Percentiles rank a stretch among this genome's conserved stretches.
phyloP scores from a whole-genome alignment of 1,140 invertebrate genomes.

The Drosophila lacteicornis region DNA sequence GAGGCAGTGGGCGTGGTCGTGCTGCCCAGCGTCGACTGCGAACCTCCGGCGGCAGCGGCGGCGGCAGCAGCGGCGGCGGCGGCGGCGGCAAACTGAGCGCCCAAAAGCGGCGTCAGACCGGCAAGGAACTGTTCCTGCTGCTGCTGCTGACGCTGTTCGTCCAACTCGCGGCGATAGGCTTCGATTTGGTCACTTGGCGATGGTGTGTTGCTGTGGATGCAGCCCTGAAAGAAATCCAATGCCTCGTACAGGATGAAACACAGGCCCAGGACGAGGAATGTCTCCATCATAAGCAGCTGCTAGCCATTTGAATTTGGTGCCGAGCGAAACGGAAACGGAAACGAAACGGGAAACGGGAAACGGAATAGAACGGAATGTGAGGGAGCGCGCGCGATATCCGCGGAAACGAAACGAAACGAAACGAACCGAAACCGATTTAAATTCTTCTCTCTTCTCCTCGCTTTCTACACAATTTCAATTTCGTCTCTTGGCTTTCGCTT shows the following conservation, averaged over 20 bases:
- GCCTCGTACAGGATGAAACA: slow-evolving; percentile 85
- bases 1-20: slow-evolving; percentile 71
- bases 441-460: not conserved
- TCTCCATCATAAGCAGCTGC: slow-evolving; percentile 84
- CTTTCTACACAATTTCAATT: slow-evolving; percentile 18
- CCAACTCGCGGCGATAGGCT: slow-evolving; percentile 82
- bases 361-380: slow-evolving; percentile 24
- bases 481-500: slow-evolving; percentile 42
- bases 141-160: slow-evolving; percentile 84
- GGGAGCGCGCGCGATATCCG: not conserved
- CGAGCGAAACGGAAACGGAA: slow-evolving; percentile 41
- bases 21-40: slow-evolving; percentile 65
- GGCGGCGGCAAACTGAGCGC: slow-evolving; percentile 76
- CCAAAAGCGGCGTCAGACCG: slow-evolving; percentile 74
- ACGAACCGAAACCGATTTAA: slow-evolving; percentile 31
- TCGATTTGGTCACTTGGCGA: slow-evolving; percentile 81
- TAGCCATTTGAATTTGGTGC: slow-evolving; percentile 70
- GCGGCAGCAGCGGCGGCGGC: slow-evolving; percentile 66
- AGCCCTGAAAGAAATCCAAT: slow-evolving; percentile 85
- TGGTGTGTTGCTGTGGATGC: slow-evolving; percentile 80
- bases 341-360: slow-evolving; percentile 5
- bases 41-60: slow-evolving; percentile 62
- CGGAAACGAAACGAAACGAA: slow-evolving; percentile 17
- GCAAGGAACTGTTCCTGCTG: slow-evolving; percentile 83
- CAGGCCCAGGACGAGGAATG: slow-evolving; percentile 85